Evolutionary conservation across 2,888 invertebrate genomes (phyloP), one percentile per base, ranked within the genome.

Genomic region (Chaitophorus viminalis): DNA sequence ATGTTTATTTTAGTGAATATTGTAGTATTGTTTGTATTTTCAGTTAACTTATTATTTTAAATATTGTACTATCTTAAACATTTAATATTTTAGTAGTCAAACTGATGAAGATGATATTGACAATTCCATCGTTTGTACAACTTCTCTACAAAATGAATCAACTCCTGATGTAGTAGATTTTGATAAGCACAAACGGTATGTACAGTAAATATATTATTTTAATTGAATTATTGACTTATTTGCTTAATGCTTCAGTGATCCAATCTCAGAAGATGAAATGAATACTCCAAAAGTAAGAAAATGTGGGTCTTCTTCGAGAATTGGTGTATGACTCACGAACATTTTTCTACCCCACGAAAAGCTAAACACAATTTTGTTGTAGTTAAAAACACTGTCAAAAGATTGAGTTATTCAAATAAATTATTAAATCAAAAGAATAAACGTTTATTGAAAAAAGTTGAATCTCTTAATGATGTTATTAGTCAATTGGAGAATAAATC

Each of bases 391-490:
- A 39, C 36, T 39, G 3, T 39, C 36, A 39, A 39, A 39, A 39
- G 36, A 39, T 39, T 39, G 36, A 77, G 46, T 31, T 77, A 77
- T 77, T 25, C 76, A 77, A 77, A 77, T 31, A 77, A 77, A 77
- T 76, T 76, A 25, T 76, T 76, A 76, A 46, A 21, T 76, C 76
- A 46, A 25, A 76, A 76, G 46, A 76, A 76, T 76, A 76, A 76
- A n/a, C 76, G 21, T 46, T 76, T 46, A 46, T 21, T 25, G 31
- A 76, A 29, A 17, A 76, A 76, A 76, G 25, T 76, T 76, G 29
- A 46, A 76, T 29, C 76, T 25, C 25, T 76, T 25, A 76, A 76
- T 46, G 76, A 76, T 76, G 25, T 76, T 25, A 76, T 75, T 75
- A 29, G 75, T 75, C 75, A 75, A 75, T 21, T 75, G 11, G 21